These are phyloP conservation scores for Drosophila neotestacea DNA, from an alignment of 2,888 invertebrate species.

Conservation along the genomic window DNA sequence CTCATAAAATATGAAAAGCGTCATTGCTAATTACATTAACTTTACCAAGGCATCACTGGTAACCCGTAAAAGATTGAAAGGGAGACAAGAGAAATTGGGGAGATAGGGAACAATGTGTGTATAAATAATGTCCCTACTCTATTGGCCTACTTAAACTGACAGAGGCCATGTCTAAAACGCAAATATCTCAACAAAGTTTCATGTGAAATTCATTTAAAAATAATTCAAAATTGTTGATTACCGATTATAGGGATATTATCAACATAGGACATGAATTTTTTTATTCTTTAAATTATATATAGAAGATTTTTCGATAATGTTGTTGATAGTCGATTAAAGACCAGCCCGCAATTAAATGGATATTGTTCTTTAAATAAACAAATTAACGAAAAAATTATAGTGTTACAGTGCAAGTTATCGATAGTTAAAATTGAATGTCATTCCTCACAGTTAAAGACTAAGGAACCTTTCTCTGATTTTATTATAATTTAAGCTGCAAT, in stretches of 20 bases:
- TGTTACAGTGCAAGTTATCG: background rate
- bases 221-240: no score
- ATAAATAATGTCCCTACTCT: background rate
- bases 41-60: constrained; percentile 21
- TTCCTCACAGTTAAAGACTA: background rate
- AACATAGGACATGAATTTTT: no score
- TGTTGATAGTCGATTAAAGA: no score
- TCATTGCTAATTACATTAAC: constrained; percentile 66
- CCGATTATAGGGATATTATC: background rate
- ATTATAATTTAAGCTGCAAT: constrained; percentile 9
- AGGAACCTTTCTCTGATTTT: background rate
- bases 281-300: no score
- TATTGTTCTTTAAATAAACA: no score
- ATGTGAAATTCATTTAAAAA: no score
- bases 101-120: background rate
- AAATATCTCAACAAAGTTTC: background rate
- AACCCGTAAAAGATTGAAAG: background rate
- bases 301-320: no score
- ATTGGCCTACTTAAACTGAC: background rate
- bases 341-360: no score
- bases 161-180: background rate
- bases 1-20: constrained; percentile 73
- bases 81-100: background rate
- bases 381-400: no score
- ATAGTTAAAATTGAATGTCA: background rate